phyloP scores from a whole-genome alignment of 2,888 invertebrate genomes.

The Sarcophaga subvicina region DNA sequence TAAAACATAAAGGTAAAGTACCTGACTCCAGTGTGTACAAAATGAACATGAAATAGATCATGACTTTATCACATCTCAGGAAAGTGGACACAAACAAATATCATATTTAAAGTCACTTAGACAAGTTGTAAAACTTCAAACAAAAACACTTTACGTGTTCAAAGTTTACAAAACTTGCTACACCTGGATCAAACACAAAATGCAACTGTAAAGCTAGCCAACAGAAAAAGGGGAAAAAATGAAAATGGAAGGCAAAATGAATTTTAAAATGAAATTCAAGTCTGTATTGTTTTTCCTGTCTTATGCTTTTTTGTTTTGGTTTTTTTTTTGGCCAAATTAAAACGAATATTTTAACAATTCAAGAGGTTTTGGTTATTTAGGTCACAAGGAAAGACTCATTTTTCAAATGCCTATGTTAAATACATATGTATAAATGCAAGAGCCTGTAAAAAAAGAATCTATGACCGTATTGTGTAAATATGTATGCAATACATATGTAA shows the following conservation, averaged over 20 bases:
- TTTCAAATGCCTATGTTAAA: neutral
- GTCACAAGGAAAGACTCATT: constrained; percentile 22
- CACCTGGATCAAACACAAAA: neutral
- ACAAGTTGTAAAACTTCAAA: neutral
- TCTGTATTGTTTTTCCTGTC: too few species aligned
- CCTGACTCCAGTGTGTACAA: too few species aligned
- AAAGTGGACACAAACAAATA: neutral
- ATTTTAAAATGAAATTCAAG: neutral
- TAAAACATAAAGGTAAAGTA: too few species aligned
- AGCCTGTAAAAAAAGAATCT: neutral
- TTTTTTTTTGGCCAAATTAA: constrained; percentile 5
- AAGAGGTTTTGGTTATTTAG: constrained; percentile 37
- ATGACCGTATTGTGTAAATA: neutral
- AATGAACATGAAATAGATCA: too few species aligned
- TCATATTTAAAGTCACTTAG: neutral
- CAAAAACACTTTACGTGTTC: neutral
- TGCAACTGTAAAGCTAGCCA: neutral
- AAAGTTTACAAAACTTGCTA: neutral
- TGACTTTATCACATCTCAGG: too few species aligned
- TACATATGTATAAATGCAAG: neutral
- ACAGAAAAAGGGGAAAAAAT: neutral
- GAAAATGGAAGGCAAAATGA: neutral
- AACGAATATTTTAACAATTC: constrained; percentile 25
- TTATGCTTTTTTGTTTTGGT: neutral
- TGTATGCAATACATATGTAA: constrained; percentile 10